Conservation (phyloP, 2,888 invertebrate genomes). For the Apotomis capreana region DNA sequence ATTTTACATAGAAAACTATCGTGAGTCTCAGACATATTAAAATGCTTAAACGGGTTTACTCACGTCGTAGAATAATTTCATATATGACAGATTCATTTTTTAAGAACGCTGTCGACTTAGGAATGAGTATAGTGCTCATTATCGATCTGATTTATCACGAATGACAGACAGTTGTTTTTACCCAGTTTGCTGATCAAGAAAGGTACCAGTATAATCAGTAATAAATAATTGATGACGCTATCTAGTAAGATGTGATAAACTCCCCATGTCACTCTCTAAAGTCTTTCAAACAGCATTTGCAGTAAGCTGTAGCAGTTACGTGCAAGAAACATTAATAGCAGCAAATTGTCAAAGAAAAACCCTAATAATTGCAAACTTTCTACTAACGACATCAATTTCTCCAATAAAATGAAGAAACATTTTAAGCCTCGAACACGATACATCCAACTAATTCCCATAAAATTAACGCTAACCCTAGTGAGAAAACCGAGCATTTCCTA, state of each 20-base stretch:
- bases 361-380: slow-evolving; percentile 10
- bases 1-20: too few species aligned
- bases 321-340: slow-evolving; percentile 9
- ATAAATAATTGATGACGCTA: neutral
- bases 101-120: too few species aligned
- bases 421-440: slow-evolving; percentile 54
- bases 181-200: neutral
- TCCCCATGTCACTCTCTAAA: neutral
- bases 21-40: too few species aligned
- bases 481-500: slow-evolving; percentile 60
- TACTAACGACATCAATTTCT: slow-evolving; percentile 11
- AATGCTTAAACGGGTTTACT: too few species aligned
- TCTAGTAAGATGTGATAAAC: neutral
- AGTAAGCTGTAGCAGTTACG: slow-evolving; percentile 8
- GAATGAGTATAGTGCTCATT: too few species aligned
- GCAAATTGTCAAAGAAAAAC: slow-evolving; percentile 14
- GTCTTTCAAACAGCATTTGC: slow-evolving; percentile 11
- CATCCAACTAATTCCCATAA: slow-evolving; percentile 73
- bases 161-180: neutral
- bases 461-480: slow-evolving; percentile 60
- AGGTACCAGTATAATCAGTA: neutral
- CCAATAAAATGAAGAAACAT: slow-evolving; percentile 17
- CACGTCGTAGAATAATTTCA: neutral
- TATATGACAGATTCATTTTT: neutral
- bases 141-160: too few species aligned